These are phyloP conservation scores for Microcebus lehilahytsara DNA, from an alignment of 2,113 vertebrate genomes.

Conservation along the genomic window DNA sequence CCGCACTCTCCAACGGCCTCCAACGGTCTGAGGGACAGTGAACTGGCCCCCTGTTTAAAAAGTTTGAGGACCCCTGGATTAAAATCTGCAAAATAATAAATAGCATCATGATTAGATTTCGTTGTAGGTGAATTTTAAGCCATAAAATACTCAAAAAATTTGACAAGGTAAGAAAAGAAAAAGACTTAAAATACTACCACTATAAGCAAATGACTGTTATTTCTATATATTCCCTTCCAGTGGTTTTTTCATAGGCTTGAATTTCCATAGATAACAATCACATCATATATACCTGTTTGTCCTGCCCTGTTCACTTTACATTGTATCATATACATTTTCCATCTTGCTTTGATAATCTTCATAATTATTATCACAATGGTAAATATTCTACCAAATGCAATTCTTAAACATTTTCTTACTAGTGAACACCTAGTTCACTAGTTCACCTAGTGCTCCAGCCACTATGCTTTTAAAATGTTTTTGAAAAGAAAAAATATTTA, in stretches of 20 bases:
- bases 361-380: background rate
- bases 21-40: too few relatives aligned
- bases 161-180: background rate
- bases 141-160: background rate
- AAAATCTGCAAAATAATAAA: slow-evolving; percentile 36
- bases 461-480: slow-evolving; percentile 19
- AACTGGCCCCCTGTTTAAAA: too few relatives aligned
- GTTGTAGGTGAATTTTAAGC: slow-evolving; percentile 3
- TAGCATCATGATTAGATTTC: slow-evolving; percentile 20
- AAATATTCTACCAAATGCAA: background rate
- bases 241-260: background rate
- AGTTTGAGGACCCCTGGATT: background rate
- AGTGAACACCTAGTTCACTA: background rate
- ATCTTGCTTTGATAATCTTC: slow-evolving; percentile 4
- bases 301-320: background rate
- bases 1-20: too few relatives aligned
- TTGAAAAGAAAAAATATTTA: background rate
- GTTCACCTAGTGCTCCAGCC: background rate
- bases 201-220: background rate
- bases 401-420: background rate
- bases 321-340: background rate
- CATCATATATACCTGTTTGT: background rate
- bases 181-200: background rate
- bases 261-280: background rate
- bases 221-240: background rate